These are phyloP conservation scores for Orchestia grillus DNA, from an alignment of 1,140 invertebrate genomes.

Conservation along the genomic window DNA sequence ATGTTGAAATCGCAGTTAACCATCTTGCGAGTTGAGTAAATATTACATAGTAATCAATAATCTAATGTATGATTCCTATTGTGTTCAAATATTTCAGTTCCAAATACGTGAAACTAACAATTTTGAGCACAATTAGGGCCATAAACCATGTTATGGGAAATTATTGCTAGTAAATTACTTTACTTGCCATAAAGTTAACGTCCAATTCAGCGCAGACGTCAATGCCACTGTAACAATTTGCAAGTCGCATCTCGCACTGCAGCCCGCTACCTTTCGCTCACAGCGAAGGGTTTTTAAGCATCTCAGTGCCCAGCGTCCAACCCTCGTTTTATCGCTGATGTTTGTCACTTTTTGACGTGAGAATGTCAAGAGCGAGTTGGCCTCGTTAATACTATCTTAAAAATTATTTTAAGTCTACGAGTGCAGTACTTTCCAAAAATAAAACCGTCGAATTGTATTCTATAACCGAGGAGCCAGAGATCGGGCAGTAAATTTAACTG, in stretches of 20 bases:
- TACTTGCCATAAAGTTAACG: no score
- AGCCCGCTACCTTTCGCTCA: not conserved
- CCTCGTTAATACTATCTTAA: not conserved
- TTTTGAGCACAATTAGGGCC: no score
- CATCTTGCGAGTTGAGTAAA: no score
- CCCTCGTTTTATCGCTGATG: not conserved
- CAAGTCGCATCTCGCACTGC: not conserved
- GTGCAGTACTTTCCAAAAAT: not conserved
- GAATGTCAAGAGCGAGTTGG: not conserved
- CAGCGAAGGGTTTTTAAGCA: not conserved
- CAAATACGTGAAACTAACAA: no score
- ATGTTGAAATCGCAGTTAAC: no score
- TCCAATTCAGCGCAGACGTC: not conserved
- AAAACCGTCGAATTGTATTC: not conserved
- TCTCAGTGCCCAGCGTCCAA: not conserved
- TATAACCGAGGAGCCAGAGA: not conserved
- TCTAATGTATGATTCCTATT: no score
- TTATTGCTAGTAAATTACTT: no score
- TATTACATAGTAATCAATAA: no score
- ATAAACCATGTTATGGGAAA: no score
- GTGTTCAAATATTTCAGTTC: no score
- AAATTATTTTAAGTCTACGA: not conserved
- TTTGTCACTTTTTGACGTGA: not conserved
- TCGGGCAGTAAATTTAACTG: not conserved
- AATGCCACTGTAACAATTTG: not conserved